Base-by-base conservation (phyloP, 2,888 invertebrate genomes). In the Alloplasta piceator region DNA sequence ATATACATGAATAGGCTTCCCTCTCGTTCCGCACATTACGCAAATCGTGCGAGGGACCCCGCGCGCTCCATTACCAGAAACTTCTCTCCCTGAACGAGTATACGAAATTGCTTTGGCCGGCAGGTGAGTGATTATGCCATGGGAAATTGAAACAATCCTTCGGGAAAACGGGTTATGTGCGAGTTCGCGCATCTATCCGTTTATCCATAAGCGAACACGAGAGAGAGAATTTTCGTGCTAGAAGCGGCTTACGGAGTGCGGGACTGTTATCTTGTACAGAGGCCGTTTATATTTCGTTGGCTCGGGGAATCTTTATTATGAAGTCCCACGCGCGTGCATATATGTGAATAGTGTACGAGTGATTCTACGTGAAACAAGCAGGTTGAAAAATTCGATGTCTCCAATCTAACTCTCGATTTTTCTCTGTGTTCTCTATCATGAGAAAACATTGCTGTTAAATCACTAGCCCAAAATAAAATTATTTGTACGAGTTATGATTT, bases 71-170 rank as follows among this genome's bases (percentile, higher is more conserved):
- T 75, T 75, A 75, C 75, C 67, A 72, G 64, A 73, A 73, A 73
- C 78, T 46, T 72, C 67, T 58, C 67, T 75, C 14, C 81, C 73
- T 78, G 74, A 52, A 74, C 78, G 78, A 81, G 74, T 6, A 5
- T 81, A 81, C 81, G 78, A 85, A 87, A 87, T 87, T 87, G 85
- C 87, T 84, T 84, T 83, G 83, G 82, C 76, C 77, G 73, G 82
- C 77, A 80, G 67, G 74, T 79, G 78, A 58, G 64, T 78, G 82
- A 74, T 79, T 83, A 81, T 78, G 78, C 83, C 67, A 70, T 66
- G 82, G 84, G 84, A 86, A 86, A 87, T 86, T 86, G 87, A 86
- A 87, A 87, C 85, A 87, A 89, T 87, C 83, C 83, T 78, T 79
- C 14, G 81, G 78, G 87, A 86, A 88, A 87, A 85, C 80, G 84